Conservation (phyloP, 2,888 invertebrate genomes). For the Heliconius sara region DNA sequence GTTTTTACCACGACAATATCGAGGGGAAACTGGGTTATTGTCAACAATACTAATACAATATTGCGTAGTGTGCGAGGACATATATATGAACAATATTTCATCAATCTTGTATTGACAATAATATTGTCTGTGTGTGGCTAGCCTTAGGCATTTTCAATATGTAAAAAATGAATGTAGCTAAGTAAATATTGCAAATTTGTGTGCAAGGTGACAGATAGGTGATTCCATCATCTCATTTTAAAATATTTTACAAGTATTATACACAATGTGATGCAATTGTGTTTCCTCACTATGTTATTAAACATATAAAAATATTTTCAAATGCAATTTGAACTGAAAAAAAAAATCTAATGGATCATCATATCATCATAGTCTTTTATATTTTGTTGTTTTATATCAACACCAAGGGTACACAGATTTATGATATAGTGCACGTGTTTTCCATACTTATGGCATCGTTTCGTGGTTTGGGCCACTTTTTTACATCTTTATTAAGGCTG, state of each 20-base stretch:
- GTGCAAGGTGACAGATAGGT: neutral
- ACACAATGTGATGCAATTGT: neutral
- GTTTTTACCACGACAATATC: no score
- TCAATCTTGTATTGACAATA: no score
- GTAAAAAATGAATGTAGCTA: neutral
- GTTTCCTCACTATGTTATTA: no score
- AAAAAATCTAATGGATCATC: neutral
- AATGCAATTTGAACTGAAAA: neutral
- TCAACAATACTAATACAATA: no score
- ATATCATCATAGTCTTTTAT: neutral
- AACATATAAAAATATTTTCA: neutral
- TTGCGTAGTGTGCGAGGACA: no score
- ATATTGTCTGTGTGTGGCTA: no score
- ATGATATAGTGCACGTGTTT: constrained; percentile 4
- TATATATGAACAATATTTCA: no score
- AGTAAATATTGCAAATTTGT: neutral
- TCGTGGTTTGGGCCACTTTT: neutral
- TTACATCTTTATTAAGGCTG: neutral
- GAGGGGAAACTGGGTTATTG: no score
- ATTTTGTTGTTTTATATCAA: neutral
- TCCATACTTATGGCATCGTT: constrained; percentile 1
- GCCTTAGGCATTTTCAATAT: neutral
- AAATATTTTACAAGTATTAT: neutral
- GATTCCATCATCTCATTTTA: constrained; percentile 1
- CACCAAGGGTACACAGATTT: constrained; percentile 6